Percentiles rank a stretch among this genome's conserved stretches.
phyloP scores from a whole-genome alignment of 2,113 vertebrate species.

The Anhinga anhinga region DNA sequence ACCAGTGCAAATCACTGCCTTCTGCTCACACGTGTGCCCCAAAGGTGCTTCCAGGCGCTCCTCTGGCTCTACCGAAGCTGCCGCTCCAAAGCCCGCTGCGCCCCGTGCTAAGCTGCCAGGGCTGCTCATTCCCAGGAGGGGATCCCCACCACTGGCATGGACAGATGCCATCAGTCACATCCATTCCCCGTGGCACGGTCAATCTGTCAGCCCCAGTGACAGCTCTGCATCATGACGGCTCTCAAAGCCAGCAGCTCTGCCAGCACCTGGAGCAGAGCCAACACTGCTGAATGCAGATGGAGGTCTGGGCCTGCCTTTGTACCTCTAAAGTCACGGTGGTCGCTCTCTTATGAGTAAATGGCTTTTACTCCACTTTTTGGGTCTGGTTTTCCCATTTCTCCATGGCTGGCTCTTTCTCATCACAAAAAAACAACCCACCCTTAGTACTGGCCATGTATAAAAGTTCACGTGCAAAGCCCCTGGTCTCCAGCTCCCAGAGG shows the following conservation, averaged over 20 bases:
- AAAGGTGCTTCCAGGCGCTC: fast-evolving
- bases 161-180: slow-evolving; percentile 31
- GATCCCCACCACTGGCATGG: neutral
- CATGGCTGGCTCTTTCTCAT: neutral
- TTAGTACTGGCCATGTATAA: neutral
- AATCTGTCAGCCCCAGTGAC: neutral
- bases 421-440: neutral
- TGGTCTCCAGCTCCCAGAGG: neutral
- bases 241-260: neutral
- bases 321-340: neutral
- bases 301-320: neutral
- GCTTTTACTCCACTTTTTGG: neutral
- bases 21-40: fast-evolving
- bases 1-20: neutral
- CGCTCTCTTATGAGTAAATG: neutral
- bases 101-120: neutral
- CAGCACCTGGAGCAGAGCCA: neutral
- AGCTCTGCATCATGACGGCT: neutral
- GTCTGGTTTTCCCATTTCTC: neutral
- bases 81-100: fast-evolving
- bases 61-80: fast-evolving
- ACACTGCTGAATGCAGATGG: fast-evolving
- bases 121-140: neutral
- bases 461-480: neutral
- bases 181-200: neutral